phyloP scores from a whole-genome alignment of 2,797 vertebrate species.

The Xenops minutus region DNA sequence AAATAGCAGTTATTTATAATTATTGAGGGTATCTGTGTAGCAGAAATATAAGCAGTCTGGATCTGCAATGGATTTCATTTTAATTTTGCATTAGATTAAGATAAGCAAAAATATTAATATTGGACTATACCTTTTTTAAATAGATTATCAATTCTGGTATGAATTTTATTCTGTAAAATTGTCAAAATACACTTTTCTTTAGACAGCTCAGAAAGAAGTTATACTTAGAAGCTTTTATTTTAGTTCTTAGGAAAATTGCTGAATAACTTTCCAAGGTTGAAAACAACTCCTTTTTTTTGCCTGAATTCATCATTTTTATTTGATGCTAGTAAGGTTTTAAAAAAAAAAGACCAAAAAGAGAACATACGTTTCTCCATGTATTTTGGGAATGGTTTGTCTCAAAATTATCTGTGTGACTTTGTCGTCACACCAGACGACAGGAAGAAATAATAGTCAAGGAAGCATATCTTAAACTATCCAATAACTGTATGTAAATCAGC shows the following conservation, averaged over 20 bases:
- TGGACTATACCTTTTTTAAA: background rate
- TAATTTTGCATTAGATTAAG: background rate
- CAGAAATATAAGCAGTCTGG: background rate
- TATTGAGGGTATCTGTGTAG: background rate
- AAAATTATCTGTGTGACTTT: background rate
- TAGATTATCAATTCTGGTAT: background rate
- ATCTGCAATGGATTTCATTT: background rate
- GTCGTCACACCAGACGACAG: background rate
- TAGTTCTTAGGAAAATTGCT: background rate
- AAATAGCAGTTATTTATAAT: background rate
- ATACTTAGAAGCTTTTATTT: conserved; percentile 4
- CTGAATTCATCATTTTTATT: background rate
- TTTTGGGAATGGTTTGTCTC: background rate
- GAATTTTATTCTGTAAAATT: background rate
- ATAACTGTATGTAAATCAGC: background rate
- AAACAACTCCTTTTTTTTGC: background rate
- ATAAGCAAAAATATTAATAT: background rate
- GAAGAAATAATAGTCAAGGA: background rate
- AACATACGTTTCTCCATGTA: background rate
- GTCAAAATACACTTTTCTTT: conserved; percentile 2
- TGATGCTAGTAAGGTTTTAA: background rate
- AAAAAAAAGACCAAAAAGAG: background rate
- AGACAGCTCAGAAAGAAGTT: background rate
- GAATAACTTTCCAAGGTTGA: background rate
- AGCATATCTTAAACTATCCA: background rate